Evolutionary conservation across 2,888 invertebrate genomes (phyloP), one percentile per base, ranked within the genome.

Genomic region (Periphyllus acericola): DNA sequence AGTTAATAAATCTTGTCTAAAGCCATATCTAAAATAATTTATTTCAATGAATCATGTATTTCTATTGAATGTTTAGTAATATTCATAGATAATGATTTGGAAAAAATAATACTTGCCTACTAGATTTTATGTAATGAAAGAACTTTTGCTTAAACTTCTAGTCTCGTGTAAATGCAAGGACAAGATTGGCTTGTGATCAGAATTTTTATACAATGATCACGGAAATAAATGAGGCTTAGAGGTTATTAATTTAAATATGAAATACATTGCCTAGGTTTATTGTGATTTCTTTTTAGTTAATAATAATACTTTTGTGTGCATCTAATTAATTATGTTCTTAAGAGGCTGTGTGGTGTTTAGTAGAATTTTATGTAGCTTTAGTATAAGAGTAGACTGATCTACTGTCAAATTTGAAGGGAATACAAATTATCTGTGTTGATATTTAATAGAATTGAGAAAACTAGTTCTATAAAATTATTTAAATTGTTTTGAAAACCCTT

Each of bases 241-340:
- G 4, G 36, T 60, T 83, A 71, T 71, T 17, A 29, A 6, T 25
- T 71, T 71, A 4, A 71, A 32, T n/a, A 11, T 29, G 3, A 29
- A 29, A 29, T 32, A 14, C 11, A n/a, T 66, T 40, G 89, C 89
- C 2, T 89, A 96, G 96, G 91, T 97, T 40, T 14, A 46, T 14
- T 46, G 3, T 46, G 11, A 14, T 46, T 46, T 46, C 1, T 46
- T 46, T 46, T 46, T 46, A 11, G 46, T 46, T 46, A 46, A 46
- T 46, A 14, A 46, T 46, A n/a, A n/a, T n/a, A n/a, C n/a, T n/a
- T n/a, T n/a, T n/a, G n/a, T n/a, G n/a, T n/a, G n/a, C n/a, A n/a
- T n/a, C n/a, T n/a, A n/a, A n/a, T n/a, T n/a, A n/a, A n/a, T n/a
- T n/a, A n/a, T n/a, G n/a, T n/a, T n/a, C n/a, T n/a, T n/a, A n/a